These are phyloP conservation scores for Apamea sordens DNA, from an alignment of 2,888 invertebrate species.

Conservation along the genomic window DNA sequence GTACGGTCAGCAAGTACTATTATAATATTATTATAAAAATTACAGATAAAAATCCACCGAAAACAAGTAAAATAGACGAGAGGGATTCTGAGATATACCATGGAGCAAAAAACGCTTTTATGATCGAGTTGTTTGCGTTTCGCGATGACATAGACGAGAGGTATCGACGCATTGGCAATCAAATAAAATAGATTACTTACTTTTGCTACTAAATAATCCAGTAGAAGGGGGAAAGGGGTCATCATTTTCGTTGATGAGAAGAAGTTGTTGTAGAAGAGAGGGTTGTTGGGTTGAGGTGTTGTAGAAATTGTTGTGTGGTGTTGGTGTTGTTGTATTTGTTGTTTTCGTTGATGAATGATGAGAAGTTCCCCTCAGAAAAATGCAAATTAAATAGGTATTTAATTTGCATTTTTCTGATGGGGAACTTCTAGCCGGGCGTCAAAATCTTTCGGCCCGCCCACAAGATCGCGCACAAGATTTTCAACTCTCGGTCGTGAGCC, in stretches of 20 bases:
- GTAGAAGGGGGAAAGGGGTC: neutral
- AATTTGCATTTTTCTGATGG: neutral
- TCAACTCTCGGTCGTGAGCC: no score
- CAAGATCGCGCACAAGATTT: no score
- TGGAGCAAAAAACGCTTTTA: conserved; percentile 91
- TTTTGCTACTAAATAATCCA: neutral
- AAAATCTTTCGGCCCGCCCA: neutral
- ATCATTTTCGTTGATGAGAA: neutral
- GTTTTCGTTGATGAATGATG: no score
- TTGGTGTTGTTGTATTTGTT: no score
- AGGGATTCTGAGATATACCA: conserved; percentile 61
- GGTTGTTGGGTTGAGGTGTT: no score
- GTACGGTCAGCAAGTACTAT: no score
- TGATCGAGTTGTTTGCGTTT: conserved; percentile 91
- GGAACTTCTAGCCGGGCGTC: neutral
- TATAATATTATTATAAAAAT: neutral
- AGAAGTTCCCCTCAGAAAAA: no score
- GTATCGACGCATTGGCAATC: conserved; percentile 60
- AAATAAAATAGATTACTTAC: neutral
- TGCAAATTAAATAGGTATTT: no score
- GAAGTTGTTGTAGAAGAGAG: no score
- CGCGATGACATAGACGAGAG: conserved; percentile 88
- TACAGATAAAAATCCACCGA: conserved; percentile 65
- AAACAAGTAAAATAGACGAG: conserved; percentile 46
- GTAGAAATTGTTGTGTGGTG: no score